Conservation (phyloP, 1,140 invertebrate genomes). For the Cydia amplana region DNA sequence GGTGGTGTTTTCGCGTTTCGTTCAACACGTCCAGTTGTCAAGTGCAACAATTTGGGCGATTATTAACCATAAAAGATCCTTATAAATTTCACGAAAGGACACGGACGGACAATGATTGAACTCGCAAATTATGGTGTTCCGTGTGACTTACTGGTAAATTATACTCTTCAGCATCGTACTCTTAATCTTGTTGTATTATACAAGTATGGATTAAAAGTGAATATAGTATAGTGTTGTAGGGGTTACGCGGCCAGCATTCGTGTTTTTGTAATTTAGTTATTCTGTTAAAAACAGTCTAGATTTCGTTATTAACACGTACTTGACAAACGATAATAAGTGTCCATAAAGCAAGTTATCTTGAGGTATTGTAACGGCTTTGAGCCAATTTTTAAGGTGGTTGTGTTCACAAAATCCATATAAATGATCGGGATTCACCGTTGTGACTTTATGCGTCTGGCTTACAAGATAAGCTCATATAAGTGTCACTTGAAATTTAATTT, state of each 20-base stretch:
- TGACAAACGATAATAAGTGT: constrained; percentile 50
- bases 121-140: constrained; percentile 12
- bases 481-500: constrained; percentile 7
- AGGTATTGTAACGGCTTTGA: constrained; percentile 45
- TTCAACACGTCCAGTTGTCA: constrained; percentile 55
- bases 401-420: constrained; percentile 36
- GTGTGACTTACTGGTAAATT: constrained; percentile 20
- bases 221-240: too few species aligned
- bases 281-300: constrained; percentile 1
- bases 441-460: constrained; percentile 37
- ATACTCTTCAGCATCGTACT: background rate
- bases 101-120: constrained; percentile 10
- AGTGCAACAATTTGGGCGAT: constrained; percentile 56
- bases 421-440: constrained; percentile 39
- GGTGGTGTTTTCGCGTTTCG: constrained; percentile 49
- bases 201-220: background rate
- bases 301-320: constrained; percentile 51
- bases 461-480: constrained; percentile 22
- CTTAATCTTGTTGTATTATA: background rate
- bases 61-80: constrained; percentile 51
- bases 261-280: background rate
- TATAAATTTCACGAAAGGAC: constrained; percentile 11
- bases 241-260: too few species aligned
- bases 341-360: constrained; percentile 54
- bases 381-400: constrained; percentile 16